phyloP scores from a whole-genome alignment of 2,113 vertebrate genomes.

The Aldabrachelys gigantea region DNA sequence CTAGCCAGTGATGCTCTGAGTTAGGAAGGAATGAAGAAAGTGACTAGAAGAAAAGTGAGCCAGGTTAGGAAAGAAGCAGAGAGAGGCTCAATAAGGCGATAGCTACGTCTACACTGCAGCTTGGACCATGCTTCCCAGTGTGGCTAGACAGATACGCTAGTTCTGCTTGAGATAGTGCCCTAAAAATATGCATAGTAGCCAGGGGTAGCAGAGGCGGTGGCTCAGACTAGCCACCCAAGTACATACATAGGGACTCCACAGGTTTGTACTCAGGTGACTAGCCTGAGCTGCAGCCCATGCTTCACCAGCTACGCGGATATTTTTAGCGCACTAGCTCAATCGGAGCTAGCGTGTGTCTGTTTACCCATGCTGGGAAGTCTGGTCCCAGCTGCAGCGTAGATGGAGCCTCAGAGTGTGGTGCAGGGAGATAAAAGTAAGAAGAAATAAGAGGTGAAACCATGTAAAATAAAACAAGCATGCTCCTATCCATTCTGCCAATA shows the following conservation, averaged over 20 bases:
- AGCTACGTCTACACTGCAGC: not conserved
- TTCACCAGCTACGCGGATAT: not conserved
- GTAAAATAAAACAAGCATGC: not conserved
- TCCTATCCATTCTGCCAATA: fast-evolving
- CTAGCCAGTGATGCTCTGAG: not conserved
- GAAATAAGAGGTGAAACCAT: not conserved
- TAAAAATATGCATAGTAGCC: not conserved
- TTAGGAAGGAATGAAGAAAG: not conserved
- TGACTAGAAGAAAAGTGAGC: not conserved
- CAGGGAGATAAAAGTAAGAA: not conserved
- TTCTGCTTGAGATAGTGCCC: not conserved
- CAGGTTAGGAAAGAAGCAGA: not conserved
- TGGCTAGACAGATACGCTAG: not conserved
- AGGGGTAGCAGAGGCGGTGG: not conserved
- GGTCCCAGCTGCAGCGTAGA: not conserved
- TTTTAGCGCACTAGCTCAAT: not conserved
- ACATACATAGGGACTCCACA: not conserved
- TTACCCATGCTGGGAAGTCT: not conserved
- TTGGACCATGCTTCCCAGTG: not conserved
- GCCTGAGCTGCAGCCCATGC: not conserved
- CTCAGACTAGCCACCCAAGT: not conserved
- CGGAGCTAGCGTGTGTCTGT: not conserved
- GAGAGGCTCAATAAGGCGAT: not conserved
- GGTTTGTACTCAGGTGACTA: not conserved
- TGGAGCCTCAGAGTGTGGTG: not conserved